Evolutionary conservation across 2,888 invertebrate species (phyloP), one percentile per base, ranked within the genome.

Genomic region (Drosophila kokeensis): DNA sequence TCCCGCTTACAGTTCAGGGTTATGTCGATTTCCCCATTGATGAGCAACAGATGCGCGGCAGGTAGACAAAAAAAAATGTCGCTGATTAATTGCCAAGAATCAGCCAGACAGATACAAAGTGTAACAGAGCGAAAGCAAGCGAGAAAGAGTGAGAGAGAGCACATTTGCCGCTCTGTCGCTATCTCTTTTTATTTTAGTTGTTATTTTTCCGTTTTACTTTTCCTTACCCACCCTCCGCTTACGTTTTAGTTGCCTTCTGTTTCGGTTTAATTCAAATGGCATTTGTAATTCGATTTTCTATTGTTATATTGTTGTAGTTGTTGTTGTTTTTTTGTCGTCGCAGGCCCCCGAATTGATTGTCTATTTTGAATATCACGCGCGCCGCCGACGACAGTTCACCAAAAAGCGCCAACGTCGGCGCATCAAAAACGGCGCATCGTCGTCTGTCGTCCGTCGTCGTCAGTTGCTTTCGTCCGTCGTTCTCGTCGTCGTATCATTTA

Each of bases 311-410:
- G 53, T 67, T 62, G 77, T 85, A 80, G 70, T 79, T 82, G 76
- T 83, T 83, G 74, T 89, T 45, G 4, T 45, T 45, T 45, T 87
- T 66, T 79, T 84, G 89, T 84, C 80, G 83, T 88, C 87, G 83
- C 83, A 88, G 88, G 86, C 86, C 69, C 65, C 65, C 81, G 69
- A 89, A 84, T 85, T 82, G 85, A 86, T 86, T 86, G 85, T 89
- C 85, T 86, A 86, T 87, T 89, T 89, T 86, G 73, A 87, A 87
- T 89, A 85, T 78, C 78, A 78, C 83, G 85, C 80, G 79, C 76
- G 75, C 63, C 79, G 61, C 48, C 77, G 76, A 49, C 65, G 68
- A 73, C 78, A 79, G 78, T 79, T 79, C 73, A 79, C 60, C 73
- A 81, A 73, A 63, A 69, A 81, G 69, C 83, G 78, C 57, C 74